Evolutionary conservation across 1,140 invertebrate species (phyloP).

Genomic region (Drosophila tristis): DNA sequence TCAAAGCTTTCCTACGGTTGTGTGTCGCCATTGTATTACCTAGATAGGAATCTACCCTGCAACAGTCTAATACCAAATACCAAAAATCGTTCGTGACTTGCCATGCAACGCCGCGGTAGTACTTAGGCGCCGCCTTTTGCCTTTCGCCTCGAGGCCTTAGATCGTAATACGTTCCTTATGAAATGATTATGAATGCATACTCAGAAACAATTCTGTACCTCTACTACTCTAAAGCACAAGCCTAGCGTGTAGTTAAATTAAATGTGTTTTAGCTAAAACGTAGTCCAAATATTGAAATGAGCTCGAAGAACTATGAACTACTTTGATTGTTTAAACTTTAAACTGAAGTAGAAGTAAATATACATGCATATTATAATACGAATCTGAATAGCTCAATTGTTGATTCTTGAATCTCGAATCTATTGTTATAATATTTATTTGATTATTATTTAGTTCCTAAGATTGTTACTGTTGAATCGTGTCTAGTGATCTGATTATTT

Average conservation of each 20-base stretch:
- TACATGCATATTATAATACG: constrained; percentile 24
- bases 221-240: constrained; percentile 53
- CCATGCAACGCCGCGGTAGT: constrained; percentile 50
- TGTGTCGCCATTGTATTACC: constrained; percentile 70
- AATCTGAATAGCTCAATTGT: constrained; percentile 43
- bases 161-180: constrained; percentile 73
- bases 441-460: constrained; percentile 48
- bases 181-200: constrained; percentile 45
- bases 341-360: constrained; percentile 61
- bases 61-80: constrained; percentile 41
- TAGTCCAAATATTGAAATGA: constrained; percentile 73
- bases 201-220: constrained; percentile 45
- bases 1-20: constrained; percentile 75
- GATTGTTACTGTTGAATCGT: constrained; percentile 52
- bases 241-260: constrained; percentile 53
- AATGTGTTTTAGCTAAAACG: constrained; percentile 64
- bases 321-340: constrained; percentile 30
- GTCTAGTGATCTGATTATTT: constrained; percentile 41
- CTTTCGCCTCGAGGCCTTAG: constrained; percentile 75
- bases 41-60: constrained; percentile 56
- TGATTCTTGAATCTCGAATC: constrained; percentile 37
- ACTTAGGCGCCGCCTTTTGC: constrained; percentile 64
- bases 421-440: constrained; percentile 46
- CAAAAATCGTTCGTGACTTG: constrained; percentile 1
- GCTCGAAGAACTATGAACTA: constrained; percentile 50